Base-by-base conservation (phyloP, 1,140 invertebrate species). In the Euwallacea fornicatus region DNA sequence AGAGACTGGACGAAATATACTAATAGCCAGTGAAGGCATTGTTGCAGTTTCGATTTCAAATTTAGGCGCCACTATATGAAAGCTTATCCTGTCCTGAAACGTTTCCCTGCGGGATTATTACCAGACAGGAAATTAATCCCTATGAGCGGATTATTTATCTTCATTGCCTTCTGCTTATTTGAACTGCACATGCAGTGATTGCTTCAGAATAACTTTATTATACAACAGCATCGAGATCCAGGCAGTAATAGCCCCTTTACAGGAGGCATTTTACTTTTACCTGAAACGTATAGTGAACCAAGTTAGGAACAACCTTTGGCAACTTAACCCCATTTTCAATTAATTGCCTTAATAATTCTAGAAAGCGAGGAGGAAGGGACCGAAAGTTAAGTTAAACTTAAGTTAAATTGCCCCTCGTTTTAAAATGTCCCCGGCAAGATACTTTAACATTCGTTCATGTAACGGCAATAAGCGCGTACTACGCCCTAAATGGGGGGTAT, bases 331-430 rank as follows among this genome's bases (percentile, higher is more conserved):
- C 42, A 10, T 69, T 70, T 70, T 64, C 54, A 70, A 64, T 70
- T 70, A 70, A 70, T 70, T 70, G 53, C 61, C 43, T 64, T 70
- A 70, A 70, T 70, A 70, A 63, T 70, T 62, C 67, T 62, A 62
- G 46, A 62, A 50, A 10, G 47, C 43, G 61, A 70, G 41, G 53
- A 64, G 61, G 68, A 70, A 58, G 68, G 43, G 68, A 70, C 68
- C 54, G 8, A 44, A 69, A 69, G 58, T 69, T 69, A 61, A 69
- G 33, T 70, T 41, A 47, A 70, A 70, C 44, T 70, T 64, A 70
- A 64, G 53, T 64, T 70, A 64, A 69, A 69, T 69, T 69, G 60
- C 68, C 54, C 47, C 46, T 56, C 13, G 58, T 64, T 69, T 70
- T 70, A 70, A 70, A 70, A 70, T 70, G 63, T 58, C 61, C 60